Evolutionary conservation across 2,888 invertebrate species (phyloP).

Genomic region (Nomada ruficornis): DNA sequence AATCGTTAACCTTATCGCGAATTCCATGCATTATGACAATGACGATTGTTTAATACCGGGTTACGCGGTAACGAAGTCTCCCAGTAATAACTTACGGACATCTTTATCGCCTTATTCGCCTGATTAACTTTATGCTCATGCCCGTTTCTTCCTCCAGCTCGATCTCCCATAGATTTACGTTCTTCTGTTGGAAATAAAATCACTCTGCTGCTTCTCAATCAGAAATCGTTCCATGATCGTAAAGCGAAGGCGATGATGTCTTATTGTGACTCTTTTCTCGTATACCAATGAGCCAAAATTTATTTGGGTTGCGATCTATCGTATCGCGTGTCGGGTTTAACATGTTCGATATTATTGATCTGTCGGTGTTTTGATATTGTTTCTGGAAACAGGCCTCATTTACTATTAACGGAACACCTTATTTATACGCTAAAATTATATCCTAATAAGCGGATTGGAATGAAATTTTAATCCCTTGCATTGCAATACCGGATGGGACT

Average conservation of each 20-base stretch:
- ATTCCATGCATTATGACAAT: constrained; percentile 14
- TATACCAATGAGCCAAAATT: too few species aligned
- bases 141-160: not conserved
- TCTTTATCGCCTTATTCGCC: constrained; percentile 71
- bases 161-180: constrained; percentile 20
- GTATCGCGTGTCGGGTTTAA: too few species aligned
- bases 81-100: constrained; percentile 56
- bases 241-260: constrained; percentile 28
- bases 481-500: too few species aligned
- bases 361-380: constrained; percentile 35
- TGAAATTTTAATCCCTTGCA: too few species aligned
- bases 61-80: constrained; percentile 38
- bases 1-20: constrained; percentile 16
- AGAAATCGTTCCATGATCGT: constrained; percentile 37
- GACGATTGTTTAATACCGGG: constrained; percentile 36
- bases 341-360: too few species aligned
- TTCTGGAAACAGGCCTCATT: not conserved
- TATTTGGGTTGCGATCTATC: too few species aligned
- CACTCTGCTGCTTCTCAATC: constrained; percentile 29
- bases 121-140: constrained; percentile 70
- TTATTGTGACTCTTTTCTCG: constrained; percentile 9
- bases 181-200: constrained; percentile 33
- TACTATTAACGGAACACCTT: too few species aligned
- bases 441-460: too few species aligned
- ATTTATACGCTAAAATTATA: too few species aligned